phyloP scores from a whole-genome alignment of 2,888 invertebrate species.

The Caenorhabditis panamensis region DNA sequence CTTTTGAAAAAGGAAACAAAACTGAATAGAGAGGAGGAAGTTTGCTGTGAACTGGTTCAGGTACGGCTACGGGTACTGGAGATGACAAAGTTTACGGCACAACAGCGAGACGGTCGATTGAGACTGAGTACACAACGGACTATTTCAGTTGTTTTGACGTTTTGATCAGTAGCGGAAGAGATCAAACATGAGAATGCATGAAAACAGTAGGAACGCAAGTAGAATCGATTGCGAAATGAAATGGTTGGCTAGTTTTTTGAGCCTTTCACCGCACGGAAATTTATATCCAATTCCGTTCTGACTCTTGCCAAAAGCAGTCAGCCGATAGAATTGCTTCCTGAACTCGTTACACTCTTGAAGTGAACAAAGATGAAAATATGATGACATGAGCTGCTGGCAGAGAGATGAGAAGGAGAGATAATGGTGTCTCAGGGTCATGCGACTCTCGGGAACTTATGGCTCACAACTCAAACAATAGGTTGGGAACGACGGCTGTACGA shows the following conservation, averaged over 20 bases:
- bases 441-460: conserved; percentile 43
- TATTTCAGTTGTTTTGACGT: not conserved
- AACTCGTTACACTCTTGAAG: conserved; percentile 7
- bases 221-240: not conserved
- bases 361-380: conserved; percentile 36
- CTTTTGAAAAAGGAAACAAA: conserved; percentile 33
- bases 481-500: conserved; percentile 36
- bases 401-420: conserved; percentile 44
- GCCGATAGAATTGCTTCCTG: not conserved
- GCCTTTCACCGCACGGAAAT: not conserved
- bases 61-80: not conserved
- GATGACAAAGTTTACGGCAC: not conserved
- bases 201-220: not conserved
- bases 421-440: conserved; percentile 43
- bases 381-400: conserved; percentile 13
- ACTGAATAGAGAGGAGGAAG: conserved; percentile 8
- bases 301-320: not conserved
- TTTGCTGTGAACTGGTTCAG: conserved; percentile 31
- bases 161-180: not conserved
- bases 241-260: not conserved
- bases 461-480: conserved; percentile 52
- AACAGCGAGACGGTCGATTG: too few relatives aligned
- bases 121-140: too few relatives aligned
- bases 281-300: not conserved
- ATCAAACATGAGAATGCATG: not conserved